A percentile compares a stretch with the other conserved stretches of the same genome.
These are phyloP conservation scores for rabbit (Oryctolagus cuniculus) DNA, from an alignment of 2,113 vertebrate species.

Conservation along the genomic window mOryCun1.1 NC_091441.1:75146001-75146500, in stretches of 20 bases:
- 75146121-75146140: constrained; percentile 37
- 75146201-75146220: too few relatives aligned
- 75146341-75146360: constrained; percentile 49
- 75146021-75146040: constrained; percentile 11
- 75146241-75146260: not conserved
- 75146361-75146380: constrained; percentile 16
- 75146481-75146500: not conserved
- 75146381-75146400: constrained; percentile 34
- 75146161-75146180: not conserved
- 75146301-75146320: constrained; percentile 30
- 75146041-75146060: constrained; percentile 39
- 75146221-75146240: not conserved
- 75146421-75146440: not conserved
- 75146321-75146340: constrained; percentile 29
- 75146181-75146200: not conserved
- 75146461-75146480: not conserved
- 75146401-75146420: constrained; percentile 1
- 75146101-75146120: constrained; percentile 8
- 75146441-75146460: not conserved
- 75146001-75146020: constrained; percentile 46
- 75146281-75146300: constrained; percentile 35
- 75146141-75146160: not conserved
- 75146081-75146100: constrained; percentile 21
- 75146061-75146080: constrained; percentile 28
- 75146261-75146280: constrained; percentile 19